These are phyloP conservation scores for Drosophila helvetica DNA, from an alignment of 2,888 invertebrate genomes.

Conservation along the genomic window DNA sequence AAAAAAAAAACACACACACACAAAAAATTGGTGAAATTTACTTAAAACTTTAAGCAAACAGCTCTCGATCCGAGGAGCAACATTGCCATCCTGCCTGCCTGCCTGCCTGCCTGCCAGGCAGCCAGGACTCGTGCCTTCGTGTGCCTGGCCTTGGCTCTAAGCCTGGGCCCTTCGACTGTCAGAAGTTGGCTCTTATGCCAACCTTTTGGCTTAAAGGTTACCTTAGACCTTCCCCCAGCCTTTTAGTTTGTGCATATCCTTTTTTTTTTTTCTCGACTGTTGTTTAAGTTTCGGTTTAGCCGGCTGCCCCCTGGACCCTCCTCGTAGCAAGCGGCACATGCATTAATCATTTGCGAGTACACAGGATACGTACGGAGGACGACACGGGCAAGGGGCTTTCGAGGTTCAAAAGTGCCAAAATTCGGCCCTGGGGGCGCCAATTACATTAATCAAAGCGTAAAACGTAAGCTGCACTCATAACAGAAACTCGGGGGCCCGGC, in stretches of 20 bases:
- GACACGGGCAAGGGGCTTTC: conserved; percentile 1
- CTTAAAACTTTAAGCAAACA: conserved; percentile 73
- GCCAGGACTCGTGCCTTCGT: conserved; percentile 4
- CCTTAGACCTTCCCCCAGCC: background rate
- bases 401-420: conserved; percentile 57
- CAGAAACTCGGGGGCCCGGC: conserved; percentile 33
- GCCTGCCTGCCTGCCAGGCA: conserved; percentile 25
- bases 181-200: conserved; percentile 43
- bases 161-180: conserved; percentile 36
- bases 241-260: conserved; percentile 51
- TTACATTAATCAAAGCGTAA: conserved; percentile 71
- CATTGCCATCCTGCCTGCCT: conserved; percentile 22
- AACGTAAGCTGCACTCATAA: conserved; percentile 49
- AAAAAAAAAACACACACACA: conserved; percentile 20
- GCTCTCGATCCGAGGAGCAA: conserved; percentile 24
- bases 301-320: conserved; percentile 33
- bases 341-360: conserved; percentile 66
- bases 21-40: conserved; percentile 56
- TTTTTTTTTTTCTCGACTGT: conserved; percentile 31
- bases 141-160: conserved; percentile 20
- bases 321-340: conserved; percentile 22
- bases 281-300: conserved; percentile 43
- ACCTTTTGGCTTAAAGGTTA: conserved; percentile 25
- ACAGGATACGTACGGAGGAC: conserved; percentile 22
- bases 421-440: conserved; percentile 53